phyloP scores from a whole-genome alignment of 1,140 invertebrate species.

The Holotrichia oblita region DNA sequence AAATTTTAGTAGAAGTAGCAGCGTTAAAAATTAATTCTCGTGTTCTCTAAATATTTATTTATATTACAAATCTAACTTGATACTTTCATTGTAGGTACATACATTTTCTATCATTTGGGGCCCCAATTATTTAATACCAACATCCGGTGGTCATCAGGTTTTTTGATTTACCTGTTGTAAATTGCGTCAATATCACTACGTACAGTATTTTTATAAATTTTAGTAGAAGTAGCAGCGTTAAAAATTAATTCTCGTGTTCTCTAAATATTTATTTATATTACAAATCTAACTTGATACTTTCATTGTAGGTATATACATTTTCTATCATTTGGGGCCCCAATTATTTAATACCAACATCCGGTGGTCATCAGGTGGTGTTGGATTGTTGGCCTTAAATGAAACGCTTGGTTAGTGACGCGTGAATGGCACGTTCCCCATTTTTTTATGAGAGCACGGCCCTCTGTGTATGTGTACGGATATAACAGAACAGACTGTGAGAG shows the following conservation, averaged over 20 bases:
- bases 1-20: no score
- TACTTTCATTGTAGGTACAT: no score
- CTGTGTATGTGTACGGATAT: neutral
- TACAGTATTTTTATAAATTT: no score
- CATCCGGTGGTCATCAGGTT: no score
- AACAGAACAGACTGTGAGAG: conserved; percentile 2
- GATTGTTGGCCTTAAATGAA: conserved; percentile 36
- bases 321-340: conserved; percentile 19
- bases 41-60: no score
- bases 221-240: no score
- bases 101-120: no score
- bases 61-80: no score
- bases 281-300: neutral
- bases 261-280: neutral
- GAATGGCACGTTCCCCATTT: conserved; percentile 34
- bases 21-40: no score
- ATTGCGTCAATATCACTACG: no score
- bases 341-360: conserved; percentile 30
- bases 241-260: neutral
- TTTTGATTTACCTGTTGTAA: no score
- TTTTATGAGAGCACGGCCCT: conserved; percentile 23
- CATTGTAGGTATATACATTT: neutral
- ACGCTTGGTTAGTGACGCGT: conserved; percentile 30
- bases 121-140: no score
- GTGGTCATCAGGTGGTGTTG: conserved; percentile 22